phyloP scores from a whole-genome alignment of 2,797 vertebrate genomes.

The Alcedo quadribrachys region DNA sequence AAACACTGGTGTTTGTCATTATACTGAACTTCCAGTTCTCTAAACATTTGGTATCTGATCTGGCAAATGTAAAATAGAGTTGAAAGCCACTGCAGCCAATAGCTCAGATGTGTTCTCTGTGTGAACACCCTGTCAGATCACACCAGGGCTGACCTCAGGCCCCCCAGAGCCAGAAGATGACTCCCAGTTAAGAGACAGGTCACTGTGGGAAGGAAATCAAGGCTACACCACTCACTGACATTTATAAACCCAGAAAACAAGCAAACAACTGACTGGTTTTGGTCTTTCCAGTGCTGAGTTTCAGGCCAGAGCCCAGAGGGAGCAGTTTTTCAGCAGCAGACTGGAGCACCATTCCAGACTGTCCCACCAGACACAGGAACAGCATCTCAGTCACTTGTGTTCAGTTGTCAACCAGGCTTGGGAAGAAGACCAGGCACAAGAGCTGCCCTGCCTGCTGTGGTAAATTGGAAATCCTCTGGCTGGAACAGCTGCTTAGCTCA shows the following conservation, averaged over 20 bases:
- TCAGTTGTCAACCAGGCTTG: conserved; percentile 77
- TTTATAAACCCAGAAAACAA: not conserved
- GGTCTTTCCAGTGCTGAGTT: not conserved
- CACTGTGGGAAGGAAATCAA: not conserved
- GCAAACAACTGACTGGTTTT: rapidly evolving
- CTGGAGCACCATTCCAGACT: not conserved
- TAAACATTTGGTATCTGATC: no score
- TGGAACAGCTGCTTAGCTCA: not conserved
- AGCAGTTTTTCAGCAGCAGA: conserved; percentile 72
- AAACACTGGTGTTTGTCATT: not conserved
- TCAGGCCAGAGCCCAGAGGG: conserved; percentile 71
- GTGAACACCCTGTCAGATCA: not conserved
- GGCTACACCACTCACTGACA: not conserved
- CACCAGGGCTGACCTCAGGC: not conserved
- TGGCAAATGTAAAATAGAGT: no score
- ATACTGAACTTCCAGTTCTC: no score
- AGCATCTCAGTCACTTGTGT: conserved; percentile 70
- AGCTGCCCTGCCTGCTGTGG: conserved; percentile 77
- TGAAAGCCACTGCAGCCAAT: no score
- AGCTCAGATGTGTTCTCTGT: no score
- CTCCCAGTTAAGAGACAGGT: not conserved
- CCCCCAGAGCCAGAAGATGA: not conserved
- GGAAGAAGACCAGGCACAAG: conserved; percentile 68
- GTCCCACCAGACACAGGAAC: conserved; percentile 68
- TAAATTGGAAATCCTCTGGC: conserved; percentile 46